phyloP scores from a whole-genome alignment of 1,140 invertebrate species.

The Pseudachorutes palmiensis region DNA sequence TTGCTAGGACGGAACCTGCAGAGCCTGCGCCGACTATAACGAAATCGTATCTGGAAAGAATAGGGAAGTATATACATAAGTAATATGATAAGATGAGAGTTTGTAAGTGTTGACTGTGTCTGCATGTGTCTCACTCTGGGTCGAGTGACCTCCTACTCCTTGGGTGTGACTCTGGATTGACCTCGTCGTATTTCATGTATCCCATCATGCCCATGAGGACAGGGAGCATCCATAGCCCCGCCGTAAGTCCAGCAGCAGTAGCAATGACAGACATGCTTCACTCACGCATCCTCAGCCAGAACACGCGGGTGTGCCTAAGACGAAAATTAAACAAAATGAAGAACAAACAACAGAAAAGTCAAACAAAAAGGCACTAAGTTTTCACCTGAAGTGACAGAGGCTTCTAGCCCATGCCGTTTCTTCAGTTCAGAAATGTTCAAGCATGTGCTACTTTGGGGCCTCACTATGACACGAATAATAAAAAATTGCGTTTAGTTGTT shows the following conservation, averaged over 20 bases:
- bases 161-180: constrained; percentile 71
- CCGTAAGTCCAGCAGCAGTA: constrained; percentile 38
- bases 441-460: background rate
- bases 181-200: constrained; percentile 66
- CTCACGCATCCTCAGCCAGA: background rate
- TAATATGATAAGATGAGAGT: background rate
- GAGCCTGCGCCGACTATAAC: constrained; percentile 89
- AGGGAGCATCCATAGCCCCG: constrained; percentile 50
- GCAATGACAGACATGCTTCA: constrained; percentile 34
- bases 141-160: constrained; percentile 49
- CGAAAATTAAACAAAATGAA: too few species aligned
- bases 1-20: constrained; percentile 87
- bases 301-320: too few species aligned
- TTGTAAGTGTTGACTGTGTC: constrained; percentile 4
- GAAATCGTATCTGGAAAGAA: constrained; percentile 64
- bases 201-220: constrained; percentile 59
- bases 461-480: background rate
- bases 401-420: background rate
- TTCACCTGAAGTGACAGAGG: background rate
- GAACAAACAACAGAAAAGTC: too few species aligned
- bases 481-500: background rate
- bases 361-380: too few species aligned
- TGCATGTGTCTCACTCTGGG: constrained; percentile 33
- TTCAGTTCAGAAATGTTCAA: background rate
- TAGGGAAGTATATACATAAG: constrained; percentile 45